These are phyloP conservation scores for Premnoplex brunnescens DNA, from an alignment of 2,797 vertebrate species.

Conservation along the genomic window DNA sequence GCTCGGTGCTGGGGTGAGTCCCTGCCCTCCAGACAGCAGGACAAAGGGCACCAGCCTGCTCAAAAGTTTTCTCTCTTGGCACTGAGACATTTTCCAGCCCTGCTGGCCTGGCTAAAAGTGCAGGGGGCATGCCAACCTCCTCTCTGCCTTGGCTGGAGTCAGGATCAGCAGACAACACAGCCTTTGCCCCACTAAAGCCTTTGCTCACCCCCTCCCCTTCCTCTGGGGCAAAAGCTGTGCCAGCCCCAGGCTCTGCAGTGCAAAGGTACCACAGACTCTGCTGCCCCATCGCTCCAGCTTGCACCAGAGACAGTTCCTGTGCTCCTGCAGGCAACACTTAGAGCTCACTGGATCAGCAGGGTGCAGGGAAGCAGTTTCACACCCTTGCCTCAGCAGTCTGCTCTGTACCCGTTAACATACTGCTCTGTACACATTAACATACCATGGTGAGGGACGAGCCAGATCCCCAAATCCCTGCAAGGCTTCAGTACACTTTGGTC, in stretches of 20 bases:
- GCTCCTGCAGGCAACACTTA: background rate
- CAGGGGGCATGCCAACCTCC: background rate
- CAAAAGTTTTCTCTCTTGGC: background rate
- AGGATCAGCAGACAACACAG: background rate
- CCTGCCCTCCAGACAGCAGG: background rate
- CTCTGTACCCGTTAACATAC: background rate
- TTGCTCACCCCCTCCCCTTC: background rate
- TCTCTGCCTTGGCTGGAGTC: background rate
- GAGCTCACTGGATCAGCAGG: background rate
- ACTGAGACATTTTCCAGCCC: background rate
- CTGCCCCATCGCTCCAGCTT: background rate
- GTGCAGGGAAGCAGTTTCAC: background rate
- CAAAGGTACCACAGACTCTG: background rate
- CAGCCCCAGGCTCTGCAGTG: background rate
- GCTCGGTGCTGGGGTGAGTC: background rate
- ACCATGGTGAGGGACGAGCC: fast-evolving
- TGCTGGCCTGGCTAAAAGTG: background rate
- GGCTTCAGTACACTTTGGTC: background rate
- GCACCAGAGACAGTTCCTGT: background rate
- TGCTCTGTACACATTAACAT: background rate
- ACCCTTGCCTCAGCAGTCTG: background rate
- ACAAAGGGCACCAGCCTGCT: constrained; percentile 25
- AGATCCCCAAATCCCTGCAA: background rate
- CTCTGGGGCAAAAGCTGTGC: constrained; percentile 1
- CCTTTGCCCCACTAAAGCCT: background rate